phyloP scores from a whole-genome alignment of 1,140 invertebrate species.

The Metopolophium dirhodum region DNA sequence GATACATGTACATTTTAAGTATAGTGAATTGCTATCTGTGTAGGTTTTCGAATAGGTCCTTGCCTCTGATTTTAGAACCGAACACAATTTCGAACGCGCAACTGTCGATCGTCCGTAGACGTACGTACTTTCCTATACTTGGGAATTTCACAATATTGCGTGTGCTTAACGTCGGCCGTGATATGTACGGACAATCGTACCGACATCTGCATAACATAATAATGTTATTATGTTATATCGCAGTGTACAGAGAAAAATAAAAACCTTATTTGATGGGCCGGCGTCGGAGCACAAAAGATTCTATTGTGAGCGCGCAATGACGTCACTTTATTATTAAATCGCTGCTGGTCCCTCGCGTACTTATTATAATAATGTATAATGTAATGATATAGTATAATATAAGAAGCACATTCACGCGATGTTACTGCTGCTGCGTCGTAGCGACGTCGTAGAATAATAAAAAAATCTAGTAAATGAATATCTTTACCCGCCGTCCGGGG shows the following conservation, averaged over 20 bases:
- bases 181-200: neutral
- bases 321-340: conserved; percentile 55
- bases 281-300: conserved; percentile 45
- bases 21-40: neutral
- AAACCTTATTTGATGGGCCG: conserved; percentile 8
- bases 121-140: neutral
- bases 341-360: conserved; percentile 21
- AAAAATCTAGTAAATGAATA: neutral
- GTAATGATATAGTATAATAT: neutral
- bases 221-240: neutral
- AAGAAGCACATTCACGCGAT: conserved; percentile 27
- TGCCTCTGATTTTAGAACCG: neutral
- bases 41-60: neutral
- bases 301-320: conserved; percentile 40
- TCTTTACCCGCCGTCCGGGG: neutral
- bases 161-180: neutral
- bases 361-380: neutral
- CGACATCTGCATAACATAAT: conserved; percentile 46
- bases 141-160: neutral
- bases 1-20: too few species aligned
- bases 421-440: neutral
- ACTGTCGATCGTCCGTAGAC: neutral
- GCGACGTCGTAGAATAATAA: conserved; percentile 14
- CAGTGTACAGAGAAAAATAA: neutral
- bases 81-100: neutral